Percentiles rank a stretch among this genome's conserved stretches.
These are phyloP conservation scores for human DNA, from an alignment of 2,113 vertebrate species.

Conservation along the genomic window DNA sequence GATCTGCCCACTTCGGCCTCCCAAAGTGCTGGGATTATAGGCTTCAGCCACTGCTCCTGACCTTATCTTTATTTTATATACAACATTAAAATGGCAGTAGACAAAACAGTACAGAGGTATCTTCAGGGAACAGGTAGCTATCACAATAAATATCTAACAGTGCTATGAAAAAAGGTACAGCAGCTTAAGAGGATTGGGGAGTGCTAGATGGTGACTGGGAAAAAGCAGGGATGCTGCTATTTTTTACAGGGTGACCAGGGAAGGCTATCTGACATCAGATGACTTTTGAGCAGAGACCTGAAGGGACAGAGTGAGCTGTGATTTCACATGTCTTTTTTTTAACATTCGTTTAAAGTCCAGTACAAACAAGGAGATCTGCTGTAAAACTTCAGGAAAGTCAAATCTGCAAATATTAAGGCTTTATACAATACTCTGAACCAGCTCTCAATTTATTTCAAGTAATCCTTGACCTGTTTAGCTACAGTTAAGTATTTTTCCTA, in stretches of 20 bases:
- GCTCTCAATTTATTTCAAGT: not conserved
- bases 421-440: not conserved
- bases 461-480: constrained; percentile 15
- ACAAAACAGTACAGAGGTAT: not conserved
- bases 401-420: not conserved
- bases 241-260: not conserved
- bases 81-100: not conserved
- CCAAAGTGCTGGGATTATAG: no score
- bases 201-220: not conserved
- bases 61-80: no score
- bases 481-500: constrained; percentile 8
- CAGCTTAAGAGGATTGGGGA: not conserved
- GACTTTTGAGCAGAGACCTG: not conserved
- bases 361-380: not conserved
- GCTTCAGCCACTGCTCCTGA: no score
- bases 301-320: not conserved
- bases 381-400: not conserved
- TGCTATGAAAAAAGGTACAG: not conserved
- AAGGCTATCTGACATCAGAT: not conserved
- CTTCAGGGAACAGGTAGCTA: not conserved
- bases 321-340: not conserved
- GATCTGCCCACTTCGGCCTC: no score
- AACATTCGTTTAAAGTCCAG: not conserved
- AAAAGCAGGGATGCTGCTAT: no score
- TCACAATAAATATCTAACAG: not conserved